Evolutionary conservation across 1,140 invertebrate genomes (phyloP).

Genomic region (Globodera ellingtonae): DNA sequence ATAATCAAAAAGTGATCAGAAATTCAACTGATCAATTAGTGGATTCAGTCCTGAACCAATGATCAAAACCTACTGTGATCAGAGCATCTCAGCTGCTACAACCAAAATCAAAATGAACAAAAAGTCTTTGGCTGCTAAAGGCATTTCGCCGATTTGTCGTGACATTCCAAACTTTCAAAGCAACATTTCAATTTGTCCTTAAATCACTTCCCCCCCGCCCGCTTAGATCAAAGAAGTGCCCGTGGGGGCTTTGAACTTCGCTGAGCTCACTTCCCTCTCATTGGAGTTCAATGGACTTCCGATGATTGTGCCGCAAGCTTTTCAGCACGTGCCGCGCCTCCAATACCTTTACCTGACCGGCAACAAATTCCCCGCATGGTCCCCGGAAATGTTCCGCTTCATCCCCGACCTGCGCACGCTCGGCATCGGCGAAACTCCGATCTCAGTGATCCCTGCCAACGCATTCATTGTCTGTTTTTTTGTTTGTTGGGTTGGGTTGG

Average conservation of each 20-base stretch:
- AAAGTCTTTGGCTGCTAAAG: neutral
- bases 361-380: conserved; percentile 64
- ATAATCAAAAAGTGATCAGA: too few relatives aligned
- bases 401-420: conserved; percentile 60
- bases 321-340: conserved; percentile 63
- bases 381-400: conserved; percentile 65
- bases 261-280: conserved; percentile 56
- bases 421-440: conserved; percentile 64
- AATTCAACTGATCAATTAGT: neutral
- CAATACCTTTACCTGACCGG: conserved; percentile 65
- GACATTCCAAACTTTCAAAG: too few relatives aligned
- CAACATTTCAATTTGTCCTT: neutral
- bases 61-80: neutral
- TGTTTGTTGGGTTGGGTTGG: neutral
- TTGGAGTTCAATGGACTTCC: conserved; percentile 65
- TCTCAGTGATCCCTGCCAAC: conserved; percentile 62
- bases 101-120: too few relatives aligned
- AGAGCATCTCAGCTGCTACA: too few relatives aligned
- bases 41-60: neutral
- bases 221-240: conserved; percentile 61
- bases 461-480: conserved; percentile 57
- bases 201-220: neutral
- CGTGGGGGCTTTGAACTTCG: conserved; percentile 62
- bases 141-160: too few relatives aligned
- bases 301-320: conserved; percentile 63